These are phyloP conservation scores for Oryzias javanicus DNA, from an alignment of 2,113 vertebrate genomes.

Conservation along the genomic window DNA sequence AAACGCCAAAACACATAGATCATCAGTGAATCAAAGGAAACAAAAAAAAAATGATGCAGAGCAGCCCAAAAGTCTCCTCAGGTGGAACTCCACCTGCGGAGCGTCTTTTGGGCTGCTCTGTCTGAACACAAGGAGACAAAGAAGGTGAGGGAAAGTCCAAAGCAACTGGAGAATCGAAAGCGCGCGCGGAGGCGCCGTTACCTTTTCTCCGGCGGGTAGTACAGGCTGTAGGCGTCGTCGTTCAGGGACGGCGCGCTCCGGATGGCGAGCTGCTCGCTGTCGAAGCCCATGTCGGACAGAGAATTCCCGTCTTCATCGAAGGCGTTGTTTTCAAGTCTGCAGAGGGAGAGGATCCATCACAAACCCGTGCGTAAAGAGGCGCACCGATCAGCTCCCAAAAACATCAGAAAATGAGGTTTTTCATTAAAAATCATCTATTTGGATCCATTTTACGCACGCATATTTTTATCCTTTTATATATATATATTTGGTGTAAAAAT, in stretches of 20 bases:
- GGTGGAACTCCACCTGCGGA: constrained; percentile 13
- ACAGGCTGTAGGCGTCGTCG: constrained; percentile 85
- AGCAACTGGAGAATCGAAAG: constrained; percentile 49
- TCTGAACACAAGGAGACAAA: constrained; percentile 65
- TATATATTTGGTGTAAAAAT: constrained; percentile 2
- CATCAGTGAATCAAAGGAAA: constrained; percentile 69
- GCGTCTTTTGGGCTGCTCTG: constrained; percentile 44
- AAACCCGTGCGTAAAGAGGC: constrained; percentile 31
- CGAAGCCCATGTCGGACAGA: constrained; percentile 86
- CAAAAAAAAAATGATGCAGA: constrained; percentile 55
- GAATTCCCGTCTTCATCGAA: constrained; percentile 91
- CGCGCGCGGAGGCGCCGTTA: constrained; percentile 61
- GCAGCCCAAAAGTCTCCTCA: constrained; percentile 65
- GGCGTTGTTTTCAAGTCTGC: constrained; percentile 89
- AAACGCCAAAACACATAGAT: constrained; percentile 78
- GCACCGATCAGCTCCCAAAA: neutral
- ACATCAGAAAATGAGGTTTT: constrained; percentile 21
- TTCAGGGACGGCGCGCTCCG: constrained; percentile 85
- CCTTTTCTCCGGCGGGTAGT: constrained; percentile 89
- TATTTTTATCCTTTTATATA: neutral
- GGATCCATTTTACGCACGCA: neutral
- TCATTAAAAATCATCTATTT: neutral
- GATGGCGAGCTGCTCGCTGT: constrained; percentile 82
- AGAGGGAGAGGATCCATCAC: constrained; percentile 33
- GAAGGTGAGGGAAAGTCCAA: constrained; percentile 65